These are phyloP conservation scores for Ptilodon capucinus DNA, from an alignment of 2,888 invertebrate species.

Conservation along the genomic window DNA sequence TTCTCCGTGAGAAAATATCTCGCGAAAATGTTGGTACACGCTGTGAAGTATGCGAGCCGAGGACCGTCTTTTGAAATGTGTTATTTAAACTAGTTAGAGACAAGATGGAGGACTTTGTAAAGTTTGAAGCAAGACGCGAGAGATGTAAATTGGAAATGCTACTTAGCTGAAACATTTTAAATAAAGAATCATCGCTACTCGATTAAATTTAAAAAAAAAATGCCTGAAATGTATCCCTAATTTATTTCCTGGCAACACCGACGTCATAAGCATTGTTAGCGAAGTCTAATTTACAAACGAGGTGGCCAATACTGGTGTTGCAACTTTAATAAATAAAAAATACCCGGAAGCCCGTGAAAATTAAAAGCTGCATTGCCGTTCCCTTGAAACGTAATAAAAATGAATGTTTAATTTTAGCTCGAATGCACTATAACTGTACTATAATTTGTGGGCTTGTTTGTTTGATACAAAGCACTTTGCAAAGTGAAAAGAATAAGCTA, in stretches of 20 bases:
- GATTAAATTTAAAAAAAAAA: too few species aligned
- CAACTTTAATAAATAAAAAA: slow-evolving; percentile 19
- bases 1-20: not conserved
- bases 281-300: not conserved
- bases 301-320: slow-evolving; percentile 1
- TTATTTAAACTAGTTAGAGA: not conserved
- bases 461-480: not conserved
- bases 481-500: too few species aligned
- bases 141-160: too few species aligned
- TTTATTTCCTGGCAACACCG: not conserved
- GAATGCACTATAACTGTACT: slow-evolving; percentile 19
- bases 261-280: not conserved
- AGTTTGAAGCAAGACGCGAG: too few species aligned
- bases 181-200: too few species aligned
- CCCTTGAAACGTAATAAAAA: slow-evolving; percentile 39
- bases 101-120: too few species aligned
- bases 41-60: not conserved
- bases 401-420: slow-evolving; percentile 44
- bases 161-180: too few species aligned
- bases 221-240: too few species aligned
- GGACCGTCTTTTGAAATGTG: not conserved
- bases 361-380: slow-evolving; percentile 25
- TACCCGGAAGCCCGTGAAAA: slow-evolving; percentile 12
- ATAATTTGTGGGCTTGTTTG: not conserved
- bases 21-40: not conserved